A percentile compares a stretch with the other conserved stretches of the same genome.
These are phyloP conservation scores for Urophycis tenuis DNA, from an alignment of 2,797 vertebrate species.

Conservation along the genomic window DNA sequence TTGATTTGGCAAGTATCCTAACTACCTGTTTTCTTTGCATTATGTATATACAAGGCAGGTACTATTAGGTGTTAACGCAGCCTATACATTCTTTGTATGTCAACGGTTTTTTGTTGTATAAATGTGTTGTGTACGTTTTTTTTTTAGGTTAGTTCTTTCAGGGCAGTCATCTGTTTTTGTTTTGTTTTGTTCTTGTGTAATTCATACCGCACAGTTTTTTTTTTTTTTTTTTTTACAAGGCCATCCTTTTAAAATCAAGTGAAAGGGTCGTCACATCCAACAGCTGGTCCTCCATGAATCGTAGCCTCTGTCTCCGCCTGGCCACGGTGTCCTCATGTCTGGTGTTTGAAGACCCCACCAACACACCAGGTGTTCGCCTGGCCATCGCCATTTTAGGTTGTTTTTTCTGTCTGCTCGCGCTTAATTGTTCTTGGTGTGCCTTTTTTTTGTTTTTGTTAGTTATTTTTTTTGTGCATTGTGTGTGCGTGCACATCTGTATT, in stretches of 20 bases:
- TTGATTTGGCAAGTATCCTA: slow-evolving; percentile 78
- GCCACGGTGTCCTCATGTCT: slow-evolving; percentile 22
- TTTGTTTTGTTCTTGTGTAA: slow-evolving; percentile 29
- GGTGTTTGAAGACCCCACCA: slow-evolving; percentile 20
- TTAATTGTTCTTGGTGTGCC: slow-evolving; percentile 12
- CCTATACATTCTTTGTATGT: slow-evolving; percentile 64
- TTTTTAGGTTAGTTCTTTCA: slow-evolving; percentile 62
- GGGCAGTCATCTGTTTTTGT: slow-evolving; percentile 40
- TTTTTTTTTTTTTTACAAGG: slow-evolving; percentile 7
- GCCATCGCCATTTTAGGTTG: slow-evolving; percentile 39
- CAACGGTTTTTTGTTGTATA: slow-evolving; percentile 62
- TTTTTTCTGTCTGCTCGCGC: slow-evolving; percentile 21
- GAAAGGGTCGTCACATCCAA: slow-evolving; percentile 23
- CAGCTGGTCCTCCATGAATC: slow-evolving; percentile 18
- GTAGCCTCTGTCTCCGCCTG: slow-evolving; percentile 26
- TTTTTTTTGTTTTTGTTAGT: too few relatives aligned
- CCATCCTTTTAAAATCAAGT: slow-evolving; percentile 3
- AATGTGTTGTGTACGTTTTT: slow-evolving; percentile 56
- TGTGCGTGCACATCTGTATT: slow-evolving; percentile 31
- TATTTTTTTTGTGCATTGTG: slow-evolving; percentile 19
- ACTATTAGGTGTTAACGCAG: slow-evolving; percentile 68
- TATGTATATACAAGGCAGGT: slow-evolving; percentile 68
- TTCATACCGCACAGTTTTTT: slow-evolving; percentile 26
- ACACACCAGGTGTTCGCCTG: slow-evolving; percentile 42
- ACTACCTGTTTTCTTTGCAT: slow-evolving; percentile 74